These are phyloP conservation scores for Diploscapter pachys DNA, from an alignment of 1,140 invertebrate species.

Conservation along the genomic window DNA sequence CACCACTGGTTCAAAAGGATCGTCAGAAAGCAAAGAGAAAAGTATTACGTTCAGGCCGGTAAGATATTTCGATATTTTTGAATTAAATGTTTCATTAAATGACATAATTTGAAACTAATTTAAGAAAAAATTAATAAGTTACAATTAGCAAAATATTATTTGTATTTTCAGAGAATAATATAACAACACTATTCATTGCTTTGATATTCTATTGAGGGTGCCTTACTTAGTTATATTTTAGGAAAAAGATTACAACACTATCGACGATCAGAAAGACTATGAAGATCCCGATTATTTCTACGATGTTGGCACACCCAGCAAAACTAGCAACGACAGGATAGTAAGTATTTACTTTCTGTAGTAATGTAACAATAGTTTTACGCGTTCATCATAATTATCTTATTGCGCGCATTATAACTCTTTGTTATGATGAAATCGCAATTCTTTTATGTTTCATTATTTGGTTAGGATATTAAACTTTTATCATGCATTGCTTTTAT, in stretches of 20 bases:
- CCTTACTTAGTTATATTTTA: not conserved
- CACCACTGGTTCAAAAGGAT: too few species aligned
- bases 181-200: too few species aligned
- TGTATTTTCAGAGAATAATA: too few species aligned
- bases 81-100: too few species aligned
- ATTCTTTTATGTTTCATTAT: not conserved
- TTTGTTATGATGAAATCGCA: not conserved
- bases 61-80: too few species aligned
- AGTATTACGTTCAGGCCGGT: too few species aligned
- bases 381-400: not conserved
- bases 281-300: constrained; percentile 33
- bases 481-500: too few species aligned
- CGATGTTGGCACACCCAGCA: constrained; percentile 7
- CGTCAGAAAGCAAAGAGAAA: too few species aligned
- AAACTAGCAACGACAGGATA: constrained; percentile 19
- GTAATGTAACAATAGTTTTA: not conserved
- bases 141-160: too few species aligned
- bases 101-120: too few species aligned
- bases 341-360: constrained; percentile 10
- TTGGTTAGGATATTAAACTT: not conserved
- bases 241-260: not conserved
- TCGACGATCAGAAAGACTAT: constrained; percentile 16
- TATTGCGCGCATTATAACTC: not conserved
- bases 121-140: too few species aligned
- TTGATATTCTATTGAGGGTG: not conserved